Percentiles rank a stretch among this genome's conserved stretches.
These are phyloP conservation scores for Tiphia femorata DNA, from an alignment of 2,888 invertebrate genomes.

Conservation along the genomic window DNA sequence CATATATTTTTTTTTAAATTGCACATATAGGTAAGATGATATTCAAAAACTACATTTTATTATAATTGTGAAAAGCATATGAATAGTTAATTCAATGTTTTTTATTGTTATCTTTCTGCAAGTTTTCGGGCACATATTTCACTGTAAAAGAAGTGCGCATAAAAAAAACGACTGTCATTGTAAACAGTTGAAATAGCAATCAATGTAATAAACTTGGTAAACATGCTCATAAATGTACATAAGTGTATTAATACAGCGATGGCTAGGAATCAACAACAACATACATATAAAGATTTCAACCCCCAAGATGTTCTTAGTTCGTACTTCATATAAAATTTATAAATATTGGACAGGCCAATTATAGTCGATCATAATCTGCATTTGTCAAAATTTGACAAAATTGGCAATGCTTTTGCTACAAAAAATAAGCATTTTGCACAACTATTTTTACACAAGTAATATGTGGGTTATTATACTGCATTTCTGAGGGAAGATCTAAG, in stretches of 20 bases:
- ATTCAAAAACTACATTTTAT: too few species aligned
- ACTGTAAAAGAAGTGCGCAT: too few species aligned
- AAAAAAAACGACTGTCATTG: too few species aligned
- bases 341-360: not conserved
- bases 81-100: too few species aligned
- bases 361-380: not conserved
- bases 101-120: too few species aligned
- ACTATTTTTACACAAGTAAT: constrained; percentile 2
- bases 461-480: constrained; percentile 2
- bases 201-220: not conserved
- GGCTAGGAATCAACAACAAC: constrained; percentile 12
- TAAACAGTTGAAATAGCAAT: not conserved
- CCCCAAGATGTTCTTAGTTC: too few species aligned
- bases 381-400: not conserved
- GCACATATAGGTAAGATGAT: too few species aligned
- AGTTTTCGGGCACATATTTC: too few species aligned
- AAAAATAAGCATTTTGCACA: constrained; percentile 9
- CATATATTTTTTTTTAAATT: too few species aligned
- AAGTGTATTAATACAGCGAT: not conserved
- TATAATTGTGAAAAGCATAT: too few species aligned
- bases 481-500: constrained; percentile 6
- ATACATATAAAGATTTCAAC: not conserved
- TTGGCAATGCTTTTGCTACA: constrained; percentile 1
- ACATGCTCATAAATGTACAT: constrained; percentile 1
- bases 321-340: not conserved